Base-by-base conservation (phyloP, 1,140 invertebrate species). In the Trichonephila inaurata region DNA sequence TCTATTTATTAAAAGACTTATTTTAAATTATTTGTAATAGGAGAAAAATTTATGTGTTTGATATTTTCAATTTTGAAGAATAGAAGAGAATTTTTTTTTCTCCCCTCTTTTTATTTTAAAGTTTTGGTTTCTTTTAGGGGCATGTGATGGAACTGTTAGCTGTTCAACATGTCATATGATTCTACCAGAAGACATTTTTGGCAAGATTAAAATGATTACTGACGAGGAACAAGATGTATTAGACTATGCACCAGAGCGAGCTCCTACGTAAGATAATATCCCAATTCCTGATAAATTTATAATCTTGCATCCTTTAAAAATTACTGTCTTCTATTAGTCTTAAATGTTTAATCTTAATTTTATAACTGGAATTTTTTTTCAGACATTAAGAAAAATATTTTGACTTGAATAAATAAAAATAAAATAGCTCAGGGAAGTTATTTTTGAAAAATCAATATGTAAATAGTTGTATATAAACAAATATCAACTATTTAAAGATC, bases 101-200 rank as follows among this genome's bases (percentile, higher is more conserved):
- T 77, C 19, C 24, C 28, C 4, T 5, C 28, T 18, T 33, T 6
- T 5, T 28, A 28, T 1, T 1, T 7, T 16, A 33, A 19, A 33
- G 4, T 18, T 77, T 19, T 1, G 18, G 16, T 58, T 60, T 85
- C 33, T 60, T 85, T 8, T 16, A 85, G 83, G 83, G 0, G 21
- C 16, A 14, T 85, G 83, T 60, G 83, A 61, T 60, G 83, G 83
- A 85, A 60, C 14, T 28, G 28, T 33, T 7, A n/a, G n/a, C 58
- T 85, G 83, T 19, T n/a, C 44, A 60, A 85, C 83, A n/a, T 85
- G 83, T 58, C 83, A 85, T 21, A 5, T 85, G 44, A 85, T 85
- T 85, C 58, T 85, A 16, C 16, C 51, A 18, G 24, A 61, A 85
- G 83, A 85, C 16, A 21, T 60, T 19, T 61, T 61, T 60, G 2